phyloP scores from a whole-genome alignment of 2,113 vertebrate genomes.

The Pomatostomus ruficeps region DNA sequence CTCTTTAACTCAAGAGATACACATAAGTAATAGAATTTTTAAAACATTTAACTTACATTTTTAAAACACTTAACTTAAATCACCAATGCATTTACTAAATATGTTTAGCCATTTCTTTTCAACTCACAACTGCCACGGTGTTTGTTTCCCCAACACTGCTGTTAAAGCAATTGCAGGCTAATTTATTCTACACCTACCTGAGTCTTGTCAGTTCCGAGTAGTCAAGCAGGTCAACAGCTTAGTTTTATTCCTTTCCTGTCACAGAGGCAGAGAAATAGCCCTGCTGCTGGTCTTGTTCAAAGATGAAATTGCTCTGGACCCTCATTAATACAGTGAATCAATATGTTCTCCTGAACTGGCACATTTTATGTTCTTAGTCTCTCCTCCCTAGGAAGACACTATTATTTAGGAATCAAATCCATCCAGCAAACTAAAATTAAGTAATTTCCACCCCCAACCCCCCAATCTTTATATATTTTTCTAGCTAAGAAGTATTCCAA shows the following conservation, averaged over 20 bases:
- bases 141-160: not conserved
- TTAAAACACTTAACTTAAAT: not conserved
- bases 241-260: not conserved
- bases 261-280: not conserved
- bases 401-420: not conserved
- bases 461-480: not conserved
- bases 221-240: not conserved
- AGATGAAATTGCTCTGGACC: not conserved
- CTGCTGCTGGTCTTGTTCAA: not conserved
- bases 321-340: not conserved
- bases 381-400: not conserved
- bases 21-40: not conserved
- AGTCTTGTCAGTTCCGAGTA: not conserved
- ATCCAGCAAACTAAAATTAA: not conserved
- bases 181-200: not conserved
- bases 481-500: not conserved
- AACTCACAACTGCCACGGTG: not conserved
- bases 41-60: not conserved
- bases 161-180: not conserved
- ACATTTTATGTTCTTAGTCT: not conserved
- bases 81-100: not conserved
- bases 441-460: accelerated
- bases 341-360: not conserved
- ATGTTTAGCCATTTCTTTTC: not conserved
- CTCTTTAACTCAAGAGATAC: not conserved